Base-by-base conservation (phyloP, 23 tunicate species). In the Halocynthia roretzi region DNA sequence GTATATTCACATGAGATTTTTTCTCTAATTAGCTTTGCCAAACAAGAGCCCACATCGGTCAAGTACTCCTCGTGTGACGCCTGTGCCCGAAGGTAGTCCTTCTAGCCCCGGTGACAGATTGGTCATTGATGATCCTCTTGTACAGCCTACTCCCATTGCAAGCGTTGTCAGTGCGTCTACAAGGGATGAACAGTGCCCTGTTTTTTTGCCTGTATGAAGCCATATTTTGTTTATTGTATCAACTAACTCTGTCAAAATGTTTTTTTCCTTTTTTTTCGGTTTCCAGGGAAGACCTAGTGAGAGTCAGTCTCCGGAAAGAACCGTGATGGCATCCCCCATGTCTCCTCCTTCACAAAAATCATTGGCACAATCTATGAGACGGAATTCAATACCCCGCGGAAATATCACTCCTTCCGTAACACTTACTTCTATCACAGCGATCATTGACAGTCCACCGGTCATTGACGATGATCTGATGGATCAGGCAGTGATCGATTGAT, bases 391-490 rank as follows among this genome's bases (percentile, higher is more conserved):
- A 8, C 62, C 78, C 6, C 62, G 78, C 8, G 44, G 44, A 31
- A 74, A 54, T 74, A 53, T 52, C 21, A 53, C 56, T 9, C 8
- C 56, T 0, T 54, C 78, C 8, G 64, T 64, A 8, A 21, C 60
- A 21, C 17, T 74, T 62, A 74, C 64, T 54, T 64, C 78, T 54
- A 49, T 67, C n/a, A 31, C 78, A 0, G 4, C 44, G 44, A 31
- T 81, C 65, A 21, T 67, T 6, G 22, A 54, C 72, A 71, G 80
- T 56, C 90, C 84, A 51, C 6, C 67, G 10, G 52, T 48, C 8
- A 10, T 68, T 8, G 81, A 83, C 60, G 93, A 87, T 71, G 85
- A 76, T 15, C 67, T 87, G 54, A 87, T 87, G 93, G 65, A 87
- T 63, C 77, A 76, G 52, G 93, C 86, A 31, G 93, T 87, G 19